Evolutionary conservation across 1,140 invertebrate genomes (phyloP), one percentile per base, ranked within the genome.

Genomic region (Dinoponera quadriceps): DNA sequence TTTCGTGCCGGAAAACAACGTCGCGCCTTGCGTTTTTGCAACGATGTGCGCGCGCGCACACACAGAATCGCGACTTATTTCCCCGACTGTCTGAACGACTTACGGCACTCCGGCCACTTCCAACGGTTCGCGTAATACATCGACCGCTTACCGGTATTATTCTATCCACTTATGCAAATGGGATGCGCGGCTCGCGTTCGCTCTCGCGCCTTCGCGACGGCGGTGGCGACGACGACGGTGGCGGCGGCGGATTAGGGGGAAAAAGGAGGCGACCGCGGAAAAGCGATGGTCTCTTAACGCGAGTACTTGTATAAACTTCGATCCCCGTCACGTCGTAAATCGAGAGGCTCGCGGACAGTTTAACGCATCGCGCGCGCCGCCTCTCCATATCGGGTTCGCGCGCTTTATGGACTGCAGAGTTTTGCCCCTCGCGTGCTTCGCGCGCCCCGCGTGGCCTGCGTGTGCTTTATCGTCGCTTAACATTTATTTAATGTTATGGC

Each of bases 251-350:
- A 38, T n/a, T 20, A 38, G 57, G 29, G 25, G 66, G 55, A 66
- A 78, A 85, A 83, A 85, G 77, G 83, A 48, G 54, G 16, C 68
- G 80, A 62, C 27, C 73, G 74, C 83, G 81, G 84, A 88, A 89
- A 89, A 88, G 55, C 83, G 66, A 89, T 74, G 80, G 86, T 83
- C 84, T 80, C 74, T 83, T 75, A 77, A 72, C 69, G 84, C 69
- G 65, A 69, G 80, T 84, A 77, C 74, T 85, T 89, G 86, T 84
- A 89, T 84, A 89, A 89, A 89, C 86, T 88, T 88, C 88, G 88
- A 89, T 89, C 65, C n/a, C 80, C 71, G 88, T 82, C 86, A 89
- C 86, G 57, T 86, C 86, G 86, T 89, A 89, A 89, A 89, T 89
- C 86, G 84, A 88, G 88, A 2, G 85, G 84, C 87, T 85, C 80